These are phyloP conservation scores for Brachionus angularis DNA, from an alignment of 1,140 invertebrate genomes.

Conservation along the genomic window DNA sequence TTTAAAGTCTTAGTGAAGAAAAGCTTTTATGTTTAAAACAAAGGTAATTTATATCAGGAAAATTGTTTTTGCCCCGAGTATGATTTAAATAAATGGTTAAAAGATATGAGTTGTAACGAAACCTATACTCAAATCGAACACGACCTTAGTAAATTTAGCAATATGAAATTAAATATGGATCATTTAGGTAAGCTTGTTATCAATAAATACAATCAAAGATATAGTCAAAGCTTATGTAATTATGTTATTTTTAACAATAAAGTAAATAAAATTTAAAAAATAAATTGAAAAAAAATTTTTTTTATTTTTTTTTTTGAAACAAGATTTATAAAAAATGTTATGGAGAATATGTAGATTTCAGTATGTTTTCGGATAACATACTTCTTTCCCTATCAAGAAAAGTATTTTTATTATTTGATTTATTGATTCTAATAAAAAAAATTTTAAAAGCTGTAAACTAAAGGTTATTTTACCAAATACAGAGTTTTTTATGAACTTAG, in stretches of 20 bases:
- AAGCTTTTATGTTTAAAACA: constrained; percentile 48
- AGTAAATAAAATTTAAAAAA: constrained; percentile 59
- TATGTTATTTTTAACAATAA: constrained; percentile 80
- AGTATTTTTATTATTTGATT: too few species aligned
- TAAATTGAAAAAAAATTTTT: too few species aligned
- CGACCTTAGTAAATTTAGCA: constrained; percentile 69
- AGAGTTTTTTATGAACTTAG: constrained; percentile 86
- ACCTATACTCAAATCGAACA: constrained; percentile 68
- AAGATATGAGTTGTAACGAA: constrained; percentile 66
- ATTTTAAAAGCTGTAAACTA: neutral
- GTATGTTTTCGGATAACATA: constrained; percentile 87
- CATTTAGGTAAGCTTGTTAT: constrained; percentile 65
- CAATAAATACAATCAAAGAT: constrained; percentile 67
- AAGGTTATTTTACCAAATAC: constrained; percentile 70
- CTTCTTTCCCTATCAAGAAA: constrained; percentile 76
- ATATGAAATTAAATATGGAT: constrained; percentile 67
- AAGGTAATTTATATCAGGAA: constrained; percentile 71
- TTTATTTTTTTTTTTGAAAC: too few species aligned
- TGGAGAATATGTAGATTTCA: constrained; percentile 89
- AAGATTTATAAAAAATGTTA: constrained; percentile 80
- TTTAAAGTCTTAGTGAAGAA: neutral
- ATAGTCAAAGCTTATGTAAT: constrained; percentile 79
- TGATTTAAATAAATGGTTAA: constrained; percentile 66
- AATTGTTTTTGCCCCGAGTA: constrained; percentile 74
- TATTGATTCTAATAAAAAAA: too few species aligned